phyloP scores from a whole-genome alignment of 2,113 vertebrate species.

The rat (Rattus norvegicus) region DNA sequence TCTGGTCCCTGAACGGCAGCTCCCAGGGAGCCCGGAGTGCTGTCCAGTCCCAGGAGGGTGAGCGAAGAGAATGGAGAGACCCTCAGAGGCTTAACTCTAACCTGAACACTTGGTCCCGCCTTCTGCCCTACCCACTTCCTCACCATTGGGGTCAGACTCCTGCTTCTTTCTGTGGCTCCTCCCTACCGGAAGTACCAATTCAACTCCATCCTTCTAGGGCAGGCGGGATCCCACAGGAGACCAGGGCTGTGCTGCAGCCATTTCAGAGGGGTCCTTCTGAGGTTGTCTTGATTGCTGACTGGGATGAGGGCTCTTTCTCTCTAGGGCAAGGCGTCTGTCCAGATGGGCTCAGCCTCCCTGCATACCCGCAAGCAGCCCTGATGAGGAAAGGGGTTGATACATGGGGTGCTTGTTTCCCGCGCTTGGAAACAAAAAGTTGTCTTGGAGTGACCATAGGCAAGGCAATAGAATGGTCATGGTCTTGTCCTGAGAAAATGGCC shows the following conservation, averaged over 20 bases:
- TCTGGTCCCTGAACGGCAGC: constrained; percentile 58
- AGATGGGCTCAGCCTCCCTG: neutral
- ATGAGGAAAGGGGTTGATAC: neutral
- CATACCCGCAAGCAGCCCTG: too few species aligned
- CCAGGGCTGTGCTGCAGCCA: neutral
- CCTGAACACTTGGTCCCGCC: fast-evolving
- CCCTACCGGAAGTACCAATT: fast-evolving
- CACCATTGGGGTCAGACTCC: neutral
- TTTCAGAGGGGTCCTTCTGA: neutral
- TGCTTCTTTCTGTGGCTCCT: neutral
- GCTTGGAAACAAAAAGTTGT: neutral
- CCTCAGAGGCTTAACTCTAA: neutral
- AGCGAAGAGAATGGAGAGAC: neutral
- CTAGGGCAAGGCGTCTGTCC: neutral
- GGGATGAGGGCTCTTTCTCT: neutral
- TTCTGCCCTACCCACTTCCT: neutral
- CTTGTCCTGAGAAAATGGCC: neutral
- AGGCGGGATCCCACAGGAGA: neutral
- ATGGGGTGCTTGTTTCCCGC: neutral
- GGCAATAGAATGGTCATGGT: neutral
- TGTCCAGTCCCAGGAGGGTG: constrained; percentile 34
- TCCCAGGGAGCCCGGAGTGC: constrained; percentile 54
- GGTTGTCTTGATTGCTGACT: neutral
- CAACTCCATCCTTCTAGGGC: neutral
- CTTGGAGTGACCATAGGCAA: neutral